These are phyloP conservation scores for Micropterix aruncella DNA, from an alignment of 2,888 invertebrate genomes.

Conservation along the genomic window DNA sequence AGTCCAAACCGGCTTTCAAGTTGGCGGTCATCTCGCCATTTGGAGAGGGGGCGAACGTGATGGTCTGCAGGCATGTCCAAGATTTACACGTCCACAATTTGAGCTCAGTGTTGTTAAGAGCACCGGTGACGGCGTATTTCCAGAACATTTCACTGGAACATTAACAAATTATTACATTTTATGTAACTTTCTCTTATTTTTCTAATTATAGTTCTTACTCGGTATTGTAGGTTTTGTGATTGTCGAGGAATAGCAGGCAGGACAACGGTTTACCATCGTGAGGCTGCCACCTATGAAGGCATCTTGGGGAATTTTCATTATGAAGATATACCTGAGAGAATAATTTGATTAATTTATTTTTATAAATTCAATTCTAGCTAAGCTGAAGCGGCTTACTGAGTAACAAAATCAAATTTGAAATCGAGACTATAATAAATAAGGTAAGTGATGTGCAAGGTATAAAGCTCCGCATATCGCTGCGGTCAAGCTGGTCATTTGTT, in stretches of 20 bases:
- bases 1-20: slow-evolving; percentile 69
- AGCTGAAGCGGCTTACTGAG: too few relatives aligned
- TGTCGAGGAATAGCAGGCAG: slow-evolving; percentile 87
- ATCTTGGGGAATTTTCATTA: slow-evolving; percentile 55
- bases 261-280: slow-evolving; percentile 79
- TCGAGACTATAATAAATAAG: too few relatives aligned
- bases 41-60: slow-evolving; percentile 47
- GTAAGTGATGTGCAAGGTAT: too few relatives aligned
- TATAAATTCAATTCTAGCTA: too few relatives aligned
- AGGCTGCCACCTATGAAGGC: slow-evolving; percentile 88
- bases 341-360: too few relatives aligned
- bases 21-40: slow-evolving; percentile 20
- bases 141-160: slow-evolving; percentile 54
- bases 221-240: slow-evolving; percentile 64
- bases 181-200: slow-evolving; percentile 1
- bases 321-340: slow-evolving; percentile 49
- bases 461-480: too few relatives aligned
- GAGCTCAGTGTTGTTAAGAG: slow-evolving; percentile 76
- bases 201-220: slow-evolving; percentile 44
- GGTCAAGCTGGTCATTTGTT: too few relatives aligned
- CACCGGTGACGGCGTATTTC: slow-evolving; percentile 90
- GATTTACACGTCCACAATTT: slow-evolving; percentile 92
- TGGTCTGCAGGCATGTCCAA: slow-evolving; percentile 88
- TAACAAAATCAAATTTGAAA: too few relatives aligned
- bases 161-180: slow-evolving; percentile 2